Evolutionary conservation across 2,888 invertebrate genomes (phyloP), one percentile per base, ranked within the genome.

Genomic region (Elysia crispata): DNA sequence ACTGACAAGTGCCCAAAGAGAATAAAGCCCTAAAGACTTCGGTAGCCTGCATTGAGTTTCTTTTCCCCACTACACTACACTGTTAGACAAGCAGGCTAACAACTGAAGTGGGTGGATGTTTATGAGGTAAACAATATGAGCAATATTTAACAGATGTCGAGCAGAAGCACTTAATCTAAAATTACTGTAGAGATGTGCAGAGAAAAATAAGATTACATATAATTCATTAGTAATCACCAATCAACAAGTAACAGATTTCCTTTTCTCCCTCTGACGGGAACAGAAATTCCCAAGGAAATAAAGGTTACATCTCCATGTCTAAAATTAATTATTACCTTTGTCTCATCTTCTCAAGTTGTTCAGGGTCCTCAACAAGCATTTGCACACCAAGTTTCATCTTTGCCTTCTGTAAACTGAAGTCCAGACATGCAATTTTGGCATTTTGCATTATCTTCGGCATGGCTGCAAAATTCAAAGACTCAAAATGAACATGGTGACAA

Each of bases 321-420:
- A 41, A 41, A 41, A 41, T 11, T 41, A 11, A 41, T 11, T 41
- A 6, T 83, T 80, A 93, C 93, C 94, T 95, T 83, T 97, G 95
- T 77, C 99, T 95, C 86, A 99, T 98, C 0, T 95, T 97, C 90
- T 99, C 99, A 20, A 99, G 93, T 90, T 99, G 97, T 76, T 96
- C 95, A 0, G 99, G 99, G 92, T 99, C 98, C 60, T 95, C 96
- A 76, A 99, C 95, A 50, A 99, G 93, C 23, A 94, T 90, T 93
- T 99, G 98, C 49, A 99, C 96, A 69, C 99, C 99, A 94, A 99
- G 94, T 93, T 99, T 98, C 99, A 99, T 98, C 93, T 99, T 99
- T n/a, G 97, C 95, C 92, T 99, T 99, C 93, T 98, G 97, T 80
- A 99, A 94, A 23, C 97, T 97, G 92, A 99, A 99, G 92, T 99